Evolutionary conservation across 2,888 invertebrate species (phyloP).

Genomic region (Tridacna crocea): DNA sequence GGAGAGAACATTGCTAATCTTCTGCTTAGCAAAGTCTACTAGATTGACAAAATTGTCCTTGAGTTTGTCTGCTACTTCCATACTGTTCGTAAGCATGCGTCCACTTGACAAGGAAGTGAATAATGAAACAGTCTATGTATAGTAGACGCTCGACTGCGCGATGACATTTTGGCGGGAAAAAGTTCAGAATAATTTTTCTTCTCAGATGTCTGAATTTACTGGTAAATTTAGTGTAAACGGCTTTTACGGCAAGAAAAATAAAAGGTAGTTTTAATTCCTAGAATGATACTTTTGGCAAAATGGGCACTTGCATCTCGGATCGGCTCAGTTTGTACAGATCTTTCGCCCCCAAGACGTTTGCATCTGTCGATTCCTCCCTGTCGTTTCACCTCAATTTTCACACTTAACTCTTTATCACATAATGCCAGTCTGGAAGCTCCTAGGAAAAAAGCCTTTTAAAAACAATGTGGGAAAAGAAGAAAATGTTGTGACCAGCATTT

Average conservation of each 20-base stretch:
- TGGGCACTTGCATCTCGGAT: no score
- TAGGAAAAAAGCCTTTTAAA: no score
- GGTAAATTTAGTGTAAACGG: constrained; percentile 31
- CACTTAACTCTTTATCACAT: no score
- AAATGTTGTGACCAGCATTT: no score
- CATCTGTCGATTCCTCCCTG: no score
- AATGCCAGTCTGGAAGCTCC: no score
- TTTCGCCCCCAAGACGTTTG: no score
- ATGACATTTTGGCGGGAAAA: constrained; percentile 30
- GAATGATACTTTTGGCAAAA: no score
- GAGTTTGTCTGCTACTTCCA: constrained; percentile 15
- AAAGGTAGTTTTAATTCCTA: constrained; percentile 34
- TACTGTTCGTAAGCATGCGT: neutral
- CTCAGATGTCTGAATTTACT: constrained; percentile 18
- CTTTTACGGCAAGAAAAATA: constrained; percentile 59
- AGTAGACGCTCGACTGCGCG: neutral
- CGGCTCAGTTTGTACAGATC: no score
- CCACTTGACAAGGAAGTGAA: neutral
- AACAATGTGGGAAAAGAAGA: no score
- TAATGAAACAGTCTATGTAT: neutral
- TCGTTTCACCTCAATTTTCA: no score
- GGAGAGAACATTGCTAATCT: neutral
- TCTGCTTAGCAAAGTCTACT: constrained; percentile 32
- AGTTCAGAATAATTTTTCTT: constrained; percentile 1
- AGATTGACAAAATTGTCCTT: constrained; percentile 39